A percentile compares a stretch with the other conserved stretches of the same genome.
Evolutionary conservation across 2,113 vertebrate species (phyloP).

Genomic region (Cynopterus brachyotis): DNA sequence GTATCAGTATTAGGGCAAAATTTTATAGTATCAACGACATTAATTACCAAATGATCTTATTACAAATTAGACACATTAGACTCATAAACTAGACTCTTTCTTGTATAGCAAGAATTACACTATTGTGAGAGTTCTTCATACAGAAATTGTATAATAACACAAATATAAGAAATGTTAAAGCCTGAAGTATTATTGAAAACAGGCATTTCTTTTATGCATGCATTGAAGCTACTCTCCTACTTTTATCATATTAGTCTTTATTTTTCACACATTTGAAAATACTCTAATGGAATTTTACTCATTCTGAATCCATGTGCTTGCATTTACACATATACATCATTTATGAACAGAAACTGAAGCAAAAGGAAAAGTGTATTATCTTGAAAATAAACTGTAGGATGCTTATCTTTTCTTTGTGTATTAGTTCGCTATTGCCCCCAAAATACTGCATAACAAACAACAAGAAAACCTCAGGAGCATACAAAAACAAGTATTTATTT

Average conservation of each 20-base stretch:
- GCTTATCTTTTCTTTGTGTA: neutral
- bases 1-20: neutral
- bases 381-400: constrained; percentile 17
- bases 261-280: constrained; percentile 39
- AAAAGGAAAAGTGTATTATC: neutral
- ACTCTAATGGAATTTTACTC: neutral
- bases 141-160: neutral
- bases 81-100: neutral
- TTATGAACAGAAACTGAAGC: constrained; percentile 49
- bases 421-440: neutral
- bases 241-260: constrained; percentile 20
- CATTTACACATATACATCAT: neutral
- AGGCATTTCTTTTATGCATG: neutral
- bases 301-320: neutral
- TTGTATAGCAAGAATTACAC: neutral
- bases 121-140: neutral
- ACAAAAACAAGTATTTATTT: constrained; percentile 13
- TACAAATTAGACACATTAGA: neutral
- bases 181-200: neutral
- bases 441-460: neutral
- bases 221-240: neutral
- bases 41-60: neutral
- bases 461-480: neutral
- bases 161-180: neutral
- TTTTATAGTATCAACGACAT: neutral